Conservation (phyloP, 2,797 vertebrate genomes). For the Scomberomorus guttatus region DNA sequence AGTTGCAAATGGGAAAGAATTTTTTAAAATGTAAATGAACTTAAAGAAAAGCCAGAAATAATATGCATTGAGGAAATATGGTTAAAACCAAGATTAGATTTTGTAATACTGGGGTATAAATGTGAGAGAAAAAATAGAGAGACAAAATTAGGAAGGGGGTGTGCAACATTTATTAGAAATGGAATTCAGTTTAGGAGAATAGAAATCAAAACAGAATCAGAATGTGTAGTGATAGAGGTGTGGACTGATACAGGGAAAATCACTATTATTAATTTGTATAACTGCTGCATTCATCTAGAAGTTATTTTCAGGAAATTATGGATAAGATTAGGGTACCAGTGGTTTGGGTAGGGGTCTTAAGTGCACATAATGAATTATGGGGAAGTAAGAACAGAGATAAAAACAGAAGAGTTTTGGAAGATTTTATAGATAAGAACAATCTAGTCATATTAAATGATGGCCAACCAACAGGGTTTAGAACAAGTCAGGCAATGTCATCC, state of each 20-base stretch:
- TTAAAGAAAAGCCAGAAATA: no score
- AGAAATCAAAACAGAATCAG: background rate
- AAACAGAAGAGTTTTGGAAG: background rate
- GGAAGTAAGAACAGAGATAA: background rate
- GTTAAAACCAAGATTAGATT: no score
- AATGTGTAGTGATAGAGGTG: background rate
- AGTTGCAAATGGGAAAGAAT: no score
- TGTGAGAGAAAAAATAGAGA: no score
- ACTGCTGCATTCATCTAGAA: background rate
- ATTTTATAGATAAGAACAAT: background rate
- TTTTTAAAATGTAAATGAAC: no score
- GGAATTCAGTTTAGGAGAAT: background rate
- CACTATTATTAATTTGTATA: background rate
- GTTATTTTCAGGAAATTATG: background rate
- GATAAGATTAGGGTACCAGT: background rate
- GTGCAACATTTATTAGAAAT: no score
- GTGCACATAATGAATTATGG: background rate
- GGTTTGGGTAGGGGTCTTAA: background rate
- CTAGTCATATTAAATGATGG: background rate
- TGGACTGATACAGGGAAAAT: background rate
- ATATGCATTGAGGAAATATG: no score
- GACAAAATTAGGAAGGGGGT: no score
- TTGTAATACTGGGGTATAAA: no score
- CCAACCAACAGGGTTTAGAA: background rate
- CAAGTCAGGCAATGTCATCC: background rate